These are phyloP conservation scores for Drosophila fulvimacula DNA, from an alignment of 2,888 invertebrate genomes.

Conservation along the genomic window DNA sequence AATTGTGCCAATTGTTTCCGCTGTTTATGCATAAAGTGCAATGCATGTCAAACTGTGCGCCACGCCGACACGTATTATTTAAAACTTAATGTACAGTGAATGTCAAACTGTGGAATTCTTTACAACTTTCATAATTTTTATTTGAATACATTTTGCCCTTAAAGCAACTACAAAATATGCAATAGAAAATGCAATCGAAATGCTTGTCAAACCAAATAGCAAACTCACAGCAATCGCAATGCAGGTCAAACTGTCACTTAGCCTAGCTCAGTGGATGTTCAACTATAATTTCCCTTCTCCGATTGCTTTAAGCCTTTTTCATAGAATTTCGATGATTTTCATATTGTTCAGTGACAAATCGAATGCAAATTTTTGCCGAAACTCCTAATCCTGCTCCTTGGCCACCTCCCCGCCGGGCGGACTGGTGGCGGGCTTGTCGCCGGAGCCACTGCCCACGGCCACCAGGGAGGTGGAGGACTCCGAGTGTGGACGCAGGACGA, in stretches of 20 bases:
- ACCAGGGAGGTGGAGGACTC: slow-evolving; percentile 52
- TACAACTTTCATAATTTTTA: not conserved
- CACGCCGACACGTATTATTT: too few species aligned
- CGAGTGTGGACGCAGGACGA: slow-evolving; percentile 55
- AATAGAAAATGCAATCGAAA: not conserved
- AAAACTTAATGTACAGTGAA: too few species aligned
- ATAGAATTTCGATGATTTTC: slow-evolving; percentile 34
- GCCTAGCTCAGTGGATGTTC: slow-evolving; percentile 1
- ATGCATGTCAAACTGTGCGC: slow-evolving; percentile 2
- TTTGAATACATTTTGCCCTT: not conserved
- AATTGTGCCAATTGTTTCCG: slow-evolving; percentile 19
- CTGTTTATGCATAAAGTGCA: slow-evolving; percentile 14
- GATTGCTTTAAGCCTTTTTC: slow-evolving; percentile 9
- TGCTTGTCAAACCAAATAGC: slow-evolving; percentile 1
- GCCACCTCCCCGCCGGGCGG: slow-evolving; percentile 13
- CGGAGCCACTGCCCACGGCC: slow-evolving; percentile 56
- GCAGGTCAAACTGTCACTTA: not conserved
- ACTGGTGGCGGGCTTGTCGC: slow-evolving; percentile 51
- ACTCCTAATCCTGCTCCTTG: slow-evolving; percentile 52
- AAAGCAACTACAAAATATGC: not conserved
- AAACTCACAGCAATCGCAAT: not conserved
- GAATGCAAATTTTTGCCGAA: slow-evolving; percentile 24
- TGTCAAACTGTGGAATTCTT: not conserved
- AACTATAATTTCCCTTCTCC: slow-evolving; percentile 6
- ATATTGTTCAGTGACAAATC: slow-evolving; percentile 1